Percentiles rank a stretch among this genome's conserved stretches.
These are phyloP conservation scores for Scolopax mira DNA, from an alignment of 2,113 vertebrate genomes.

Conservation along the genomic window DNA sequence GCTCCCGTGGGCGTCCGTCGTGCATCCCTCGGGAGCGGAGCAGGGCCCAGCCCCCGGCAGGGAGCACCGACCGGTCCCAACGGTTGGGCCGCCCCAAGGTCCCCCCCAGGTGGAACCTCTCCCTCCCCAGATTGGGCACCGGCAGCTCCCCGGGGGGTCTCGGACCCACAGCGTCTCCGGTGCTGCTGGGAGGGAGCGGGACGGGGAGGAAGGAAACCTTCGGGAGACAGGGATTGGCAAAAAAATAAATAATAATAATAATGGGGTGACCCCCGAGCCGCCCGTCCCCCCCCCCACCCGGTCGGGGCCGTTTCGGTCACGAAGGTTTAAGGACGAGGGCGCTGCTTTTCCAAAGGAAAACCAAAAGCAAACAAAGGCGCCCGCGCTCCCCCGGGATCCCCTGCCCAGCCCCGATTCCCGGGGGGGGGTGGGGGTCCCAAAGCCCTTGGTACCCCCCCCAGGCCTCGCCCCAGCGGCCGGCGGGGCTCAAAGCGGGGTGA, in stretches of 20 bases:
- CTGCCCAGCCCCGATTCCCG: background rate
- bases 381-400: background rate
- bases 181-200: background rate
- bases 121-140: background rate
- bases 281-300: background rate
- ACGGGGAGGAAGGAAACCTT: background rate
- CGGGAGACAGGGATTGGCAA: accelerated
- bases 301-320: background rate
- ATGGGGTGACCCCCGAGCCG: accelerated
- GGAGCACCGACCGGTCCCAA: background rate
- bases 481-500: background rate
- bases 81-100: accelerated
- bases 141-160: background rate
- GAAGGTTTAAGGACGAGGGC: background rate
- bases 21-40: background rate
- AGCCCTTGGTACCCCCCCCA: background rate
- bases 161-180: accelerated
- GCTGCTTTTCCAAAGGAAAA: background rate
- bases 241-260: background rate
- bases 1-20: accelerated
- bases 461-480: background rate
- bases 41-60: background rate
- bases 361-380: conserved; percentile 6
- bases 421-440: background rate
- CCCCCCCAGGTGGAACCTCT: background rate